Conservation (phyloP, 2,888 invertebrate species). For the Andrena bicolor region DNA sequence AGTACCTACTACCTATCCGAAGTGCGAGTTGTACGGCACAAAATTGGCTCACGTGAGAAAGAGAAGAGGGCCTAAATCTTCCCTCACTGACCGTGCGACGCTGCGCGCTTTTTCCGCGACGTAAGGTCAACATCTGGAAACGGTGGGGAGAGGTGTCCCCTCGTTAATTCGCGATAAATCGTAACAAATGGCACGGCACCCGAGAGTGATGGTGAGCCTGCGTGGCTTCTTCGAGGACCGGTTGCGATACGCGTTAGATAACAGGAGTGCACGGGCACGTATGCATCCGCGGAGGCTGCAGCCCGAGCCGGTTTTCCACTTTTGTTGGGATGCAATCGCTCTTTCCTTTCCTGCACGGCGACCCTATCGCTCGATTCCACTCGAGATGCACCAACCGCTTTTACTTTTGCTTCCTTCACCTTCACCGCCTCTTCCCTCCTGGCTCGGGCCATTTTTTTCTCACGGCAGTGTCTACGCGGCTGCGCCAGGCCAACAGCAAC, state of each 20-base stretch:
- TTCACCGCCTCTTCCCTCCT: constrained; percentile 25
- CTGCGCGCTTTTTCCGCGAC: neutral
- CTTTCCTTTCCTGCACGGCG: constrained; percentile 24
- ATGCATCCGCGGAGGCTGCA: constrained; percentile 9
- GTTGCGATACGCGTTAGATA: constrained; percentile 48
- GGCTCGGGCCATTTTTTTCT: constrained; percentile 38
- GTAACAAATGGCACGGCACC: neutral
- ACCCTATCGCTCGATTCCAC: constrained; percentile 33
- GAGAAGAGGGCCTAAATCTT: too few relatives aligned
- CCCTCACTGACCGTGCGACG: neutral
- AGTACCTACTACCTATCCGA: neutral
- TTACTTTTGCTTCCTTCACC: constrained; percentile 57
- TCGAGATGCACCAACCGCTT: constrained; percentile 45
- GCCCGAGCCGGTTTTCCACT: constrained; percentile 33
- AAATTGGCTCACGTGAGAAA: too few relatives aligned
- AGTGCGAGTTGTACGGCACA: too few relatives aligned
- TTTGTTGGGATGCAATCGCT: constrained; percentile 48
- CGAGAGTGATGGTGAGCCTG: neutral
- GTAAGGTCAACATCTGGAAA: neutral
- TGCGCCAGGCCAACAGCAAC: neutral
- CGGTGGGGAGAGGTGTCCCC: neutral
- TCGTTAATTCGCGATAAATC: constrained; percentile 25
- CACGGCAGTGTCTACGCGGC: constrained; percentile 28
- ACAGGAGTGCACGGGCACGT: constrained; percentile 27
- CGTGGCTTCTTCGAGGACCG: constrained; percentile 3